phyloP scores from a whole-genome alignment of 2,113 vertebrate species.

The Gymnogyps californianus region DNA sequence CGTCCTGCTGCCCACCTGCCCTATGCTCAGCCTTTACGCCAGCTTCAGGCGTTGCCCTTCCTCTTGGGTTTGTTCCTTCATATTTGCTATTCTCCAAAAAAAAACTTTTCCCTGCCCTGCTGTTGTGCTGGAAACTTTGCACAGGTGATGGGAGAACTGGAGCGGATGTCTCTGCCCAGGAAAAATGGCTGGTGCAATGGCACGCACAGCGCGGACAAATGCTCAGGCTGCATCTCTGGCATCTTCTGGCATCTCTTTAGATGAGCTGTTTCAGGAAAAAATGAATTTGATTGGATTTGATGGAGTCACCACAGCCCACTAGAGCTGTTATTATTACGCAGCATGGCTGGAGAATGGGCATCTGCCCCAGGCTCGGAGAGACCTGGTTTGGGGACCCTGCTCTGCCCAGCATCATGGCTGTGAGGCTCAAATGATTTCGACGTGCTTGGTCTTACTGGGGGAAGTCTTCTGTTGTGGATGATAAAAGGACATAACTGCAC shows the following conservation, averaged over 20 bases:
- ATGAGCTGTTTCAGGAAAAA: background rate
- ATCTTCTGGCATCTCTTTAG: background rate
- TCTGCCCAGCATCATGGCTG: accelerated
- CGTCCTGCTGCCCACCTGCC: background rate
- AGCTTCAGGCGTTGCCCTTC: background rate
- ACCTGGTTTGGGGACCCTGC: background rate
- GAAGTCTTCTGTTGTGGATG: background rate
- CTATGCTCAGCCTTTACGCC: accelerated
- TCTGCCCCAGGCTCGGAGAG: background rate
- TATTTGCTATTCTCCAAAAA: background rate
- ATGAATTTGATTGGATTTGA: background rate
- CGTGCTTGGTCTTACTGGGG: background rate
- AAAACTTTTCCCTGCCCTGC: background rate
- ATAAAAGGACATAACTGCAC: accelerated
- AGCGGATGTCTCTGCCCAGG: background rate
- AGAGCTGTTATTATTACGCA: background rate
- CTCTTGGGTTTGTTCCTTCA: background rate
- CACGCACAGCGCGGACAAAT: accelerated
- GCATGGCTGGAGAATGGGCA: accelerated
- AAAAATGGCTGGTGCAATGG: accelerated
- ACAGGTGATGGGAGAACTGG: background rate
- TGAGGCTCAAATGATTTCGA: background rate
- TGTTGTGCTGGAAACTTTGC: background rate
- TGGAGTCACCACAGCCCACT: background rate
- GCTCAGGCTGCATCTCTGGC: background rate